Evolutionary conservation across 2,797 vertebrate species (phyloP), one percentile per base, ranked within the genome.

Genomic region (Rhyacichthys aspro): DNA sequence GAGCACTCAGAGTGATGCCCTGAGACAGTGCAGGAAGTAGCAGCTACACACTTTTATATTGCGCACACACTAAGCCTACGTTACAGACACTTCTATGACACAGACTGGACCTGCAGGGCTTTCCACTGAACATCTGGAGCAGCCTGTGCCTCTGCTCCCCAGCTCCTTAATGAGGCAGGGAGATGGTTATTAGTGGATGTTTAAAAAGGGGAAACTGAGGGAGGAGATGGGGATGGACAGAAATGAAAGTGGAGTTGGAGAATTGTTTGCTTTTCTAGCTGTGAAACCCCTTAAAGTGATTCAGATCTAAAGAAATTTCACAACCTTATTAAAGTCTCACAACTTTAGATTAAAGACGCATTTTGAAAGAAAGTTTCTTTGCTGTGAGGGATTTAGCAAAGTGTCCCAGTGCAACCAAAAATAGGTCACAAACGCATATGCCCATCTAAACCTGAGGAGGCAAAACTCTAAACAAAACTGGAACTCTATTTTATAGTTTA

Each of bases 61-160:
- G 1, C 34, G 3, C 54, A 44, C 5, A 59, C 66, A 50, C 36
- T 19, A 45, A 11, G 44, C 44, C 12, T 47, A 7, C 9, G 57
- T 70, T 81, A 47, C 55, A 74, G 67, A 76, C 67, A 70, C 55
- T 34, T 70, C 63, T 72, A 42, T 62, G 73, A 82, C 58, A 76
- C 65, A 78, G 76, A 81, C 43, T 41, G 61, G 72, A 85, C 83
- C 85, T 84, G 28, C 11, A 76, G 88, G 85, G 62, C 42, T 79
- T 84, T 74, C 63, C 70, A 52, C 43, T 61, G 68, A 82, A 88
- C 89, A 89, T 89, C 88, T 90, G 88, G 81, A 85, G 79, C 74
- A 77, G 83, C 59, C 63, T 34, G 59, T 33, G 78, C 70, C 73
- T 69, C 65, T 2, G 11, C 74, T 85, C 42, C 63, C 67, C 67